Evolutionary conservation across 1,140 invertebrate species (phyloP), one percentile per base, ranked within the genome.

Genomic region (Babylonia areolata): DNA sequence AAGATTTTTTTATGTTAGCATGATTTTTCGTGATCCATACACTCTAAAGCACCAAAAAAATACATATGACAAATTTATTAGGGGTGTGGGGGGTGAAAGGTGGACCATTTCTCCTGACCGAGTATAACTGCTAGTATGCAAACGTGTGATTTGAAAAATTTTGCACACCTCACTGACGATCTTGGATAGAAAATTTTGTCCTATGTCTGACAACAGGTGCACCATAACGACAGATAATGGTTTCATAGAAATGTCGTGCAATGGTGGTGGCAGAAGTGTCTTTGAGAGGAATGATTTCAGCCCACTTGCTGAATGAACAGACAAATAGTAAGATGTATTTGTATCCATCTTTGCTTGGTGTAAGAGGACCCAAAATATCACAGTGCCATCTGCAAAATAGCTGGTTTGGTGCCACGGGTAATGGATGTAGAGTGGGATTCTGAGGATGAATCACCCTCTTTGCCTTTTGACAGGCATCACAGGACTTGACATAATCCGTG

Each of bases 101-200:
- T n/a, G n/a, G n/a, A n/a, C n/a, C n/a, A n/a, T n/a, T n/a, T n/a
- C n/a, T n/a, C n/a, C n/a, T n/a, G n/a, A n/a, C n/a, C n/a, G n/a
- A n/a, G n/a, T n/a, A n/a, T 73, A 73, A 31, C 71, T 73, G 20
- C 71, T 80, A 11, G 78, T 80, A 31, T 80, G 78, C 23, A 80
- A 6, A 11, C 78, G 35, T 20, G 78, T 80, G 40, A 80, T 80
- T 23, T 80, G 78, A 33, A 80, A 80, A 12, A 80, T 80, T 12
- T 42, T 28, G 28, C 40, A 42, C 78, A 80, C 40, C 33, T 46
- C 37, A 9, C 23, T 78, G 17, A 80, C 78, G 2, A 80, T 12
- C 40, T 40, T 80, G 23, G 78, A 80, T 23, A 80, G 28, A 23
- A 80, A 80, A 42, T 80, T 80, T 23, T 80, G 12, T 80, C 78